Conservation (phyloP, 2,888 invertebrate genomes). For the Cataglyphis livida region DNA sequence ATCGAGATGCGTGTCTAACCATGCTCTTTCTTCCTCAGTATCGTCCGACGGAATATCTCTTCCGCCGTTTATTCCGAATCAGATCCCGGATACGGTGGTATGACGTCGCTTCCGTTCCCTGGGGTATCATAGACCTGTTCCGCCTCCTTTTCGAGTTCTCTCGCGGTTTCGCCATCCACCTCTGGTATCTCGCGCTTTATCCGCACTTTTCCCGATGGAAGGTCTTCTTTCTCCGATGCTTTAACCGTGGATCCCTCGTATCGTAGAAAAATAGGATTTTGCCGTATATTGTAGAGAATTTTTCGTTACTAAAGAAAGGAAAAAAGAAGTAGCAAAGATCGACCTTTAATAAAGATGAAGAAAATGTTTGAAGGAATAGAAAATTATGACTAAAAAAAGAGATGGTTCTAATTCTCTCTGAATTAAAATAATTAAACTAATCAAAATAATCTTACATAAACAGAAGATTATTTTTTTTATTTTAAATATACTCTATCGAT, state of each 20-base stretch:
- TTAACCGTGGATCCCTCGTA: constrained; percentile 34
- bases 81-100: constrained; percentile 78
- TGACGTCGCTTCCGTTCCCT: constrained; percentile 78
- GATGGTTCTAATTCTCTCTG: background rate
- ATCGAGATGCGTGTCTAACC: constrained; percentile 45
- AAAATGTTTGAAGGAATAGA: background rate
- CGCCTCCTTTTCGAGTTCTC: constrained; percentile 71
- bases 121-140: constrained; percentile 71
- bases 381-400: background rate
- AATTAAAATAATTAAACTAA: background rate
- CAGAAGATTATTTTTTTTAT: background rate
- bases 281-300: constrained; percentile 66
- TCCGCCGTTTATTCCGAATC: constrained; percentile 80
- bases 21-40: constrained; percentile 36
- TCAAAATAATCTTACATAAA: background rate
- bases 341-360: background rate
- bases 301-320: constrained; percentile 65
- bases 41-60: constrained; percentile 67
- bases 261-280: constrained; percentile 57
- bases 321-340: background rate
- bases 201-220: constrained; percentile 42
- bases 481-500: background rate
- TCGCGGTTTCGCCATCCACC: constrained; percentile 42
- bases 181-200: constrained; percentile 62
- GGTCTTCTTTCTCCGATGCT: constrained; percentile 10